These are phyloP conservation scores for Acrobasis repandana DNA, from an alignment of 2,888 invertebrate genomes.

Conservation along the genomic window DNA sequence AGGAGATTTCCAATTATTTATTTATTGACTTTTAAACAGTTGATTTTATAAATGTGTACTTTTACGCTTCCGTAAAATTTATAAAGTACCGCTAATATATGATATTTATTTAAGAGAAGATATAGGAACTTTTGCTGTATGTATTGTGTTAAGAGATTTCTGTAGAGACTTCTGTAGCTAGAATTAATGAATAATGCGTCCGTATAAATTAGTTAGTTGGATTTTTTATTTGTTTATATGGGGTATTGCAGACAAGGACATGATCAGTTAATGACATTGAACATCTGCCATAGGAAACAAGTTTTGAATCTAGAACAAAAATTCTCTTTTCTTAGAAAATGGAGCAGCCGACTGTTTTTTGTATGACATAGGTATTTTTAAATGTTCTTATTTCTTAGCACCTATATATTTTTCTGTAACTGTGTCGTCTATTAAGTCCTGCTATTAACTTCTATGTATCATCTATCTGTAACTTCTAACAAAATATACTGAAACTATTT, in stretches of 20 bases:
- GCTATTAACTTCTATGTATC: background rate
- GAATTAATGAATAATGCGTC: constrained; percentile 20
- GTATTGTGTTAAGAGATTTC: constrained; percentile 18
- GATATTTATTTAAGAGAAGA: constrained; percentile 25
- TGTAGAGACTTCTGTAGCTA: constrained; percentile 19
- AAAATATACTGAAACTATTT: no score
- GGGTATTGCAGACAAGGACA: no score
- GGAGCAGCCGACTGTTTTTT: no score
- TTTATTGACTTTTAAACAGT: constrained; percentile 39
- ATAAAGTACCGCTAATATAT: constrained; percentile 28
- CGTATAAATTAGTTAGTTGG: constrained; percentile 12
- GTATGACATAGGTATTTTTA: no score
- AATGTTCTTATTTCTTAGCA: no score
- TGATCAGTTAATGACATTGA: no score
- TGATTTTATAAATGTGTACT: constrained; percentile 43
- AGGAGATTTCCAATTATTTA: constrained; percentile 45
- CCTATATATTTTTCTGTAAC: background rate
- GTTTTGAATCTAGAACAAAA: no score
- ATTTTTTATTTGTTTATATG: background rate
- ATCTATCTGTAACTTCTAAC: no score
- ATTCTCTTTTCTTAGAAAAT: no score
- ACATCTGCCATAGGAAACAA: no score
- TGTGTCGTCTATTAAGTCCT: background rate
- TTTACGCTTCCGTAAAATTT: constrained; percentile 43
- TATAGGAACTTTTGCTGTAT: constrained; percentile 7